These are phyloP conservation scores for Lathamus discolor DNA, from an alignment of 2,113 vertebrate species.

Conservation along the genomic window DNA sequence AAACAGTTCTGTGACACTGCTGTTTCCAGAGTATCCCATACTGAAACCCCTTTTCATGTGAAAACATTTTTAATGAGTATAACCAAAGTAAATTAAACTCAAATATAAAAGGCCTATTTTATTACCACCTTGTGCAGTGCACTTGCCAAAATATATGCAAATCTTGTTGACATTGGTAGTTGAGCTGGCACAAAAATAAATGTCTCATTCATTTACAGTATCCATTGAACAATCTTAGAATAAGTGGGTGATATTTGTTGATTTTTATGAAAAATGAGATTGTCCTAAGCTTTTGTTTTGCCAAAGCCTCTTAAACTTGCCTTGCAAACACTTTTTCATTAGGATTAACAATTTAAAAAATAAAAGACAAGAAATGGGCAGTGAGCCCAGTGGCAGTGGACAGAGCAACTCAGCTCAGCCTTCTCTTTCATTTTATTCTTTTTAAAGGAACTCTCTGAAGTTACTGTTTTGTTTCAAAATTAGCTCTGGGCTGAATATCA, in stretches of 20 bases:
- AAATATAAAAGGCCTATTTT: slow-evolving; percentile 73
- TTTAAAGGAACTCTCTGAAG: slow-evolving; percentile 11
- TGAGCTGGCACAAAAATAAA: slow-evolving; percentile 78
- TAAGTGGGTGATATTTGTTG: slow-evolving; percentile 47
- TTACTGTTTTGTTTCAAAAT: slow-evolving; percentile 15
- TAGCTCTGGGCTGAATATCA: background rate
- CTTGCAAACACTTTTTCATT: slow-evolving; percentile 55
- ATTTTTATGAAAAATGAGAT: slow-evolving; percentile 67
- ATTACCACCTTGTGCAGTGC: slow-evolving; percentile 65
- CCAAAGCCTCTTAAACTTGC: slow-evolving; percentile 21
- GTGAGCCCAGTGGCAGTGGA: background rate
- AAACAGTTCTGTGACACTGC: slow-evolving; percentile 7
- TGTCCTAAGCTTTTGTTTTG: slow-evolving; percentile 56
- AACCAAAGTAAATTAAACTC: slow-evolving; percentile 58
- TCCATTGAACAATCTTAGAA: slow-evolving; percentile 67
- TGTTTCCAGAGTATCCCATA: slow-evolving; percentile 21
- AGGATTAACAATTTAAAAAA: slow-evolving; percentile 50
- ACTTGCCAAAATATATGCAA: slow-evolving; percentile 76
- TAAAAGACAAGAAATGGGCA: slow-evolving; percentile 37
- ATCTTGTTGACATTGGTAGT: slow-evolving; percentile 70
- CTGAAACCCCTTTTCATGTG: slow-evolving; percentile 36
- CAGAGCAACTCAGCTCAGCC: slow-evolving; percentile 9
- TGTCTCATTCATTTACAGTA: slow-evolving; percentile 77
- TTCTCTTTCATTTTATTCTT: background rate
- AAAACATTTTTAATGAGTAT: slow-evolving; percentile 53